Evolutionary conservation across 2,113 vertebrate species (phyloP).

Genomic region (human (Homo sapiens)): GRCh38 chr12:19212501-19213000

Average conservation of each 20-base stretch:
- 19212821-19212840: too few species aligned
- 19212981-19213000: not conserved
- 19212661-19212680: not conserved
- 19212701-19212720: not conserved
- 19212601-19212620: too few species aligned
- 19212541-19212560: too few species aligned
- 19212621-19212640: too few species aligned
- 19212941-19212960: not conserved
- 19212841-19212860: not conserved
- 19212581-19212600: too few species aligned
- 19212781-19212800: not conserved
- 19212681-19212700: constrained; percentile 5
- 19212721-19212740: not conserved
- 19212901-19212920: not conserved
- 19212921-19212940: not conserved
- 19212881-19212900: not conserved
- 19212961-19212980: not conserved
- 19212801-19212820: not conserved
- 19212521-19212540: too few species aligned
- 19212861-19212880: not conserved
- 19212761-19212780: not conserved
- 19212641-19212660: not conserved
- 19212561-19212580: too few species aligned
- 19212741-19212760: not conserved
- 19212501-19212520: too few species aligned